Evolutionary conservation across 35 echinoderm and acorn worm species (phyloP).

Genomic region (Heliocidaris tuberculata): DNA sequence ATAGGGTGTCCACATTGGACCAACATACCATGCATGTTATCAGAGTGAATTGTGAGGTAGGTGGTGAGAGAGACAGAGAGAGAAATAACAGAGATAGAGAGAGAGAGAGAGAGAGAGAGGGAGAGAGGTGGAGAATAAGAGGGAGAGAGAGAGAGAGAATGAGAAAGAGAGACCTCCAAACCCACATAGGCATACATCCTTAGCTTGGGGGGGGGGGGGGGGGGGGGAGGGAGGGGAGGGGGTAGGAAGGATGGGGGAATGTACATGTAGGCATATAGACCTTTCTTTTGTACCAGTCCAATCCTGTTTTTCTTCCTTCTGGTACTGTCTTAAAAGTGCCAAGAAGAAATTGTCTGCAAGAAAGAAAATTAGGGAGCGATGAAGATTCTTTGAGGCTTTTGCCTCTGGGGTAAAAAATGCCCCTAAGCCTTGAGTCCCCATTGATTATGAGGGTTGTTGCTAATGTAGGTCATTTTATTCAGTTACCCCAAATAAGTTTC

Average conservation of each 20-base stretch:
- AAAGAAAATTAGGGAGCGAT: background rate
- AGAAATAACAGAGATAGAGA: background rate
- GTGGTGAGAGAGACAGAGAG: background rate
- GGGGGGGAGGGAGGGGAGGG: background rate
- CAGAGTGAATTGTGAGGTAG: background rate
- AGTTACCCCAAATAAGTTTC: no score
- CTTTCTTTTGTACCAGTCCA: no score
- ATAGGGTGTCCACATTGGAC: background rate
- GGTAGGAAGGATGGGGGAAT: background rate
- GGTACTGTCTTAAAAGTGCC: no score
- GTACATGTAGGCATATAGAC: no score
- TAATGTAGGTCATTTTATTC: no score
- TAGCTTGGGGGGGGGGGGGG: no score
- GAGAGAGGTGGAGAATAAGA: background rate
- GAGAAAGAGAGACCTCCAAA: background rate
- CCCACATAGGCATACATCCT: no score
- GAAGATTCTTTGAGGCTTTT: no score
- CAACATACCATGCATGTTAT: conserved; percentile 44
- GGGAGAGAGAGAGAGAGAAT: background rate
- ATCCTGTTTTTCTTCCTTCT: no score
- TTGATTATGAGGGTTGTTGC: no score
- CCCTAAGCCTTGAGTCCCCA: no score
- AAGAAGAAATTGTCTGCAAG: background rate
- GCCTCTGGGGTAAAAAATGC: no score
- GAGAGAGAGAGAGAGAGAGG: background rate